phyloP scores from a whole-genome alignment of 2,113 vertebrate genomes.

The Dicentrarchus labrax region DNA sequence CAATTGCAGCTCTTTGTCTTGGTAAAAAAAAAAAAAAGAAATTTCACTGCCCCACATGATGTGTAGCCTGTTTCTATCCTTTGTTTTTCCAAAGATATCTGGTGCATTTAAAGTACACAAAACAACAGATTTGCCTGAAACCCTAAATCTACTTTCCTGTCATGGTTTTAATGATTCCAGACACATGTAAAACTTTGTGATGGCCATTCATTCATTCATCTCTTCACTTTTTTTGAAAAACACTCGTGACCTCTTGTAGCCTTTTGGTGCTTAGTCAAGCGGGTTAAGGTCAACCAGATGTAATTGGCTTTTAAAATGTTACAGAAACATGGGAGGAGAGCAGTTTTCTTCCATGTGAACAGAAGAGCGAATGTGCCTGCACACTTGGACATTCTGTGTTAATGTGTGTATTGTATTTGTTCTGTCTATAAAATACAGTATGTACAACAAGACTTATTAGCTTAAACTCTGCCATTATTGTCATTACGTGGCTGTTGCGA shows the following conservation, averaged over 20 bases:
- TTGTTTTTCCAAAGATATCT: conserved; percentile 63
- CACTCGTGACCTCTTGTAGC: conserved; percentile 74
- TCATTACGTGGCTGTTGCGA: conserved; percentile 75
- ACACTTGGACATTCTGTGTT: conserved; percentile 79
- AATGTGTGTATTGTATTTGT: conserved; percentile 78
- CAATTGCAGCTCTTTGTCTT: conserved; percentile 65
- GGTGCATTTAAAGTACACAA: conserved; percentile 75
- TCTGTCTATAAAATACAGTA: conserved; percentile 80
- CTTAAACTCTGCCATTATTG: conserved; percentile 76
- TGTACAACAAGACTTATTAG: conserved; percentile 75
- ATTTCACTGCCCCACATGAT: conserved; percentile 71
- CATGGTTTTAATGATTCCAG: conserved; percentile 60
- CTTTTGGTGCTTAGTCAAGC: conserved; percentile 74
- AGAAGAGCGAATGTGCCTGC: conserved; percentile 73
- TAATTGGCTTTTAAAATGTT: conserved; percentile 72
- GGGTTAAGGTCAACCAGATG: conserved; percentile 66
- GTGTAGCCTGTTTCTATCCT: conserved; percentile 62
- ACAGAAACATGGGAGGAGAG: conserved; percentile 61
- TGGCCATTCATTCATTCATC: conserved; percentile 54
- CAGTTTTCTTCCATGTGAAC: conserved; percentile 59
- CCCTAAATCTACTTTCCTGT: conserved; percentile 36
- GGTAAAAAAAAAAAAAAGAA: conserved; percentile 38
- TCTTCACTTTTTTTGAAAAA: conserved; percentile 59
- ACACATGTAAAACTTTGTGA: conserved; percentile 59
- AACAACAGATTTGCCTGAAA: conserved; percentile 53